Evolutionary conservation across 30 jellyfish, hydroid and myxozoan genomes (phyloP).

Genomic region (Hydra vulgaris): DNA sequence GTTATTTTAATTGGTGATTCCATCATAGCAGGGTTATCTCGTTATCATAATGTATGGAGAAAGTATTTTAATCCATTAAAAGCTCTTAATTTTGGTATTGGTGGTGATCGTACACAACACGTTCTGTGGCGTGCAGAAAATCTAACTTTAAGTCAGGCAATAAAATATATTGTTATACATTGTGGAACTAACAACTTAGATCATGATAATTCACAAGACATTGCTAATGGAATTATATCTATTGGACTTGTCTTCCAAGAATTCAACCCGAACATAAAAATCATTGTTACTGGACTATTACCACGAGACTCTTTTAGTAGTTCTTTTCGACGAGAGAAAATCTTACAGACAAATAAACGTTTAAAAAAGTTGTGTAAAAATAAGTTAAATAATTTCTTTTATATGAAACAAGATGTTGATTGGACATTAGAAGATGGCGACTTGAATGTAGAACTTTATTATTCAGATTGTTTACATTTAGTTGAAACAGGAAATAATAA

Average conservation of each 20-base stretch:
- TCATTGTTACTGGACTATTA: constrained; percentile 71
- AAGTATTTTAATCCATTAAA: constrained; percentile 68
- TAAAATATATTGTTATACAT: constrained; percentile 66
- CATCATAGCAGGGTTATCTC: constrained; percentile 73
- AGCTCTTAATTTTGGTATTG: constrained; percentile 84
- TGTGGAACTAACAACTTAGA: constrained; percentile 90
- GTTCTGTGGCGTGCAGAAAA: constrained; percentile 92
- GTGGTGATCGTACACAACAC: constrained; percentile 96
- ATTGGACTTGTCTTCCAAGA: constrained; percentile 80
- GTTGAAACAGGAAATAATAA: constrained; percentile 81
- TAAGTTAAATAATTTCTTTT: constrained; percentile 56
- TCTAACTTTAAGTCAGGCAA: constrained; percentile 62
- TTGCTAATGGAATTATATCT: constrained; percentile 66
- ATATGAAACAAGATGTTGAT: constrained; percentile 79
- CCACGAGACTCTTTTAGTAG: constrained; percentile 75
- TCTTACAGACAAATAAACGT: constrained; percentile 56
- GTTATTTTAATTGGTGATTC: constrained; percentile 77
- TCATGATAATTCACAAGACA: constrained; percentile 62
- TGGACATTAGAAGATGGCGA: constrained; percentile 75
- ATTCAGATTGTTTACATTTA: constrained; percentile 71
- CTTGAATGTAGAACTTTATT: constrained; percentile 42
- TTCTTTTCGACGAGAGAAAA: constrained; percentile 63
- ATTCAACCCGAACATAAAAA: constrained; percentile 68
- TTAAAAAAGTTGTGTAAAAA: constrained; percentile 56
- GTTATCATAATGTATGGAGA: constrained; percentile 75